Percentiles rank a stretch among this genome's conserved stretches.
Evolutionary conservation across 2,113 vertebrate species (phyloP).

Genomic region (Paradoxurus hermaphroditus): DNA sequence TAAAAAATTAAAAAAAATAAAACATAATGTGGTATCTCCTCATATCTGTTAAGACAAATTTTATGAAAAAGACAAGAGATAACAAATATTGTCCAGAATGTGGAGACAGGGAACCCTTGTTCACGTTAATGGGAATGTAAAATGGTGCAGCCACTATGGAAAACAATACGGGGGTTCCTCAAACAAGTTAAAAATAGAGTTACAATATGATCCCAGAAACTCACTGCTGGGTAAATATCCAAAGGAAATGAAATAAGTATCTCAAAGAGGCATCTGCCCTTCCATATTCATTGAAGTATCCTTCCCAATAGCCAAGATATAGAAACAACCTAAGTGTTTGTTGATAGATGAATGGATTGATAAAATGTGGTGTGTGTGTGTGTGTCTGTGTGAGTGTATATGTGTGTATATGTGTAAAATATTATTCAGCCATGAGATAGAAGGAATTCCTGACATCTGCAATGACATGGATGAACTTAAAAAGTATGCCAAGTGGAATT

Average conservation of each 20-base stretch:
- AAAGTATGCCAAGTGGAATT: neutral
- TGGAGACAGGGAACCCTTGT: neutral
- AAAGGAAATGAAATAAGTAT: neutral
- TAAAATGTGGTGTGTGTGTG: too few species aligned
- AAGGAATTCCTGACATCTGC: neutral
- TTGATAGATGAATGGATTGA: neutral
- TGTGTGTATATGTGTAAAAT: neutral
- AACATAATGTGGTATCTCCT: neutral
- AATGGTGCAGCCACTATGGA: neutral
- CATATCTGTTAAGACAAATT: neutral
- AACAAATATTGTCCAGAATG: neutral
- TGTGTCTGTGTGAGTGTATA: too few species aligned
- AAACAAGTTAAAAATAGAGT: neutral
- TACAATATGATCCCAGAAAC: neutral
- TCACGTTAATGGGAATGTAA: neutral
- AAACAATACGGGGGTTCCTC: neutral
- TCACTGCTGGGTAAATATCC: neutral
- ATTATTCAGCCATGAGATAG: neutral
- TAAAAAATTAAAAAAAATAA: too few species aligned
- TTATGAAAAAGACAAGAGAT: neutral
- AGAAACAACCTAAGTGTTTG: neutral
- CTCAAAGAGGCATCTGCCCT: neutral
- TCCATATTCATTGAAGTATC: neutral
- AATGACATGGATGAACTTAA: neutral
- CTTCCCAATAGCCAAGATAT: neutral